phyloP scores from a whole-genome alignment of 1,140 invertebrate genomes.

The Drosophila obscura region DNA sequence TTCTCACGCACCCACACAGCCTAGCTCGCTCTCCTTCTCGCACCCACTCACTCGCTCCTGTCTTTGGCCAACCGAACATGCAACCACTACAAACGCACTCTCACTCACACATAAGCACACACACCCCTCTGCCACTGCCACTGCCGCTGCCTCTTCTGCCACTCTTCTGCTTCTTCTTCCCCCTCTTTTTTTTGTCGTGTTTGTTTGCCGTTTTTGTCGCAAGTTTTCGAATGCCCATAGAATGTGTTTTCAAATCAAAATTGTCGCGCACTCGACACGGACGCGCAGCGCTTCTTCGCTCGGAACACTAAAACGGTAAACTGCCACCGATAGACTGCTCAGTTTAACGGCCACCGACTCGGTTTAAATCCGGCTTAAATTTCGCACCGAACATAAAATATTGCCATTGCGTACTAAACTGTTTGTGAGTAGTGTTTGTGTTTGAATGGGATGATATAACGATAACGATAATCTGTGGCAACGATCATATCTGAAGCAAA shows the following conservation, averaged over 20 bases:
- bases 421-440: neutral
- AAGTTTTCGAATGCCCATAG: slow-evolving; percentile 76
- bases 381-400: too few species aligned
- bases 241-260: slow-evolving; percentile 78
- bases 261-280: slow-evolving; percentile 79
- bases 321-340: slow-evolving; percentile 1
- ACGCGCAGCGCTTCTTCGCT: slow-evolving; percentile 59
- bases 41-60: slow-evolving; percentile 24
- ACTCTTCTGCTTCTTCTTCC: slow-evolving; percentile 17
- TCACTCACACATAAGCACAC: slow-evolving; percentile 32
- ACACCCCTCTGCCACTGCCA: slow-evolving; percentile 4
- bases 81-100: slow-evolving; percentile 67
- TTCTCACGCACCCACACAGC: slow-evolving; percentile 12
- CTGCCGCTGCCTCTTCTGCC: slow-evolving; percentile 20
- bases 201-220: slow-evolving; percentile 77
- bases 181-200: slow-evolving; percentile 34
- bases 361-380: neutral
- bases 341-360: neutral
- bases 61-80: slow-evolving; percentile 38
- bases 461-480: neutral
- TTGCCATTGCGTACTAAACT: neutral
- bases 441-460: neutral
- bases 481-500: neutral
- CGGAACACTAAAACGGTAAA: slow-evolving; percentile 14
- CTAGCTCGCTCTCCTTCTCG: slow-evolving; percentile 19